Evolutionary conservation across 1,140 invertebrate species (phyloP).

Genomic region (Atta cephalotes): DNA sequence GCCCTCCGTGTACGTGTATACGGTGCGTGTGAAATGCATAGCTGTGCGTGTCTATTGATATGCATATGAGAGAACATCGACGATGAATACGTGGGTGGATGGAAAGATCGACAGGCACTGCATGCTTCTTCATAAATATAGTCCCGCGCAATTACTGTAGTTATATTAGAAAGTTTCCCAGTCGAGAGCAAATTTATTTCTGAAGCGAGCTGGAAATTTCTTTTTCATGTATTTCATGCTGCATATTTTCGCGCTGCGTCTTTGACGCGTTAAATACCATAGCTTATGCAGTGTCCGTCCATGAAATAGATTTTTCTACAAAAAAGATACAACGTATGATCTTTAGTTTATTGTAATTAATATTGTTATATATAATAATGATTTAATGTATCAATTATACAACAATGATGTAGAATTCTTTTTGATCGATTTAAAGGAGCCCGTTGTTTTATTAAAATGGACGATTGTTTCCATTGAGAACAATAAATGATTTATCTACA

Average conservation of each 20-base stretch:
- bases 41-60: conserved; percentile 23
- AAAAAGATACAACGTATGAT: neutral
- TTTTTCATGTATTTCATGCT: neutral
- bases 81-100: neutral
- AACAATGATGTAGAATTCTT: neutral
- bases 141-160: conserved; percentile 9
- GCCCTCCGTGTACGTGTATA: neutral
- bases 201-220: conserved; percentile 16
- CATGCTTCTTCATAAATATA: conserved; percentile 47
- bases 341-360: conserved; percentile 34
- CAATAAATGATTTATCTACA: conserved; percentile 36
- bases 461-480: conserved; percentile 17
- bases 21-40: neutral
- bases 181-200: conserved; percentile 8
- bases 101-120: conserved; percentile 66
- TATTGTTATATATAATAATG: conserved; percentile 1
- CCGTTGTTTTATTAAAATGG: neutral
- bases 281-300: conserved; percentile 72
- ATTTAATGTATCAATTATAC: conserved; percentile 28
- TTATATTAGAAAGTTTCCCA: conserved; percentile 45
- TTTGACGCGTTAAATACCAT: conserved; percentile 22
- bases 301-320: conserved; percentile 58
- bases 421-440: neutral
- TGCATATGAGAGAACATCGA: conserved; percentile 21
- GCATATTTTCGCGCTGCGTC: conserved; percentile 12